Evolutionary conservation across 2,888 invertebrate species (phyloP), one percentile per base, ranked within the genome.

Genomic region (Dynastes maya): DNA sequence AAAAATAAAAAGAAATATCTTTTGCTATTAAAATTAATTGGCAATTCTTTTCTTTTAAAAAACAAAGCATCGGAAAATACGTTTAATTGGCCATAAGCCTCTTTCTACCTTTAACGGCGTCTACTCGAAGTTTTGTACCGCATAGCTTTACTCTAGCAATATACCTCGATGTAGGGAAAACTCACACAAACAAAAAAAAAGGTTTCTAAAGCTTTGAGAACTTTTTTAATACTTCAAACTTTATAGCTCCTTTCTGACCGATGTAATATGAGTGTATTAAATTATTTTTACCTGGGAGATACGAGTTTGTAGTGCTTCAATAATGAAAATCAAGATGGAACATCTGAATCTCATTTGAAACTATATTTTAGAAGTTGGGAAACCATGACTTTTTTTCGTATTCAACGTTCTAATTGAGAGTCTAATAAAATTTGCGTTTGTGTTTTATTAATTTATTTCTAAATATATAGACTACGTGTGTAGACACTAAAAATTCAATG

Each of bases 181-280:
- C n/a, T 9, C 53, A 53, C 53, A 16, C 53, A 53, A 11, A 45
- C 45, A n/a, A 53, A 53, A 51, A 22, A 22, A 53, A 16, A 53
- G 53, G n/a, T 53, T n/a, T n/a, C 5, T 6, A 53, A 53, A 53
- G 53, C 53, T 53, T n/a, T 53, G 16, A 53, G 13, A 53, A 53
- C 53, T 53, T 53, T 53, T 53, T 53, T 53, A 53, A 53, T 53
- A 53, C 53, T 53, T 16, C 16, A 16, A 16, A 53, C 16, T 53
- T 53, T n/a, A 53, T 5, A 16, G 53, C 53, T 16, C 53, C 53
- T 53, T 13, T 53, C 16, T 16, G 8, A 53, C n/a, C 16, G 53
- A 53, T 53, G 53, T 53, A 53, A 53, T 53, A 53, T 53, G 53
- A 53, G 53, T 53, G 16, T 53, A 16, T 53, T 53, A 53, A 53